Evolutionary conservation across 1,140 invertebrate genomes (phyloP), one percentile per base, ranked within the genome.

Genomic region (Zaprionus nigranus): DNA sequence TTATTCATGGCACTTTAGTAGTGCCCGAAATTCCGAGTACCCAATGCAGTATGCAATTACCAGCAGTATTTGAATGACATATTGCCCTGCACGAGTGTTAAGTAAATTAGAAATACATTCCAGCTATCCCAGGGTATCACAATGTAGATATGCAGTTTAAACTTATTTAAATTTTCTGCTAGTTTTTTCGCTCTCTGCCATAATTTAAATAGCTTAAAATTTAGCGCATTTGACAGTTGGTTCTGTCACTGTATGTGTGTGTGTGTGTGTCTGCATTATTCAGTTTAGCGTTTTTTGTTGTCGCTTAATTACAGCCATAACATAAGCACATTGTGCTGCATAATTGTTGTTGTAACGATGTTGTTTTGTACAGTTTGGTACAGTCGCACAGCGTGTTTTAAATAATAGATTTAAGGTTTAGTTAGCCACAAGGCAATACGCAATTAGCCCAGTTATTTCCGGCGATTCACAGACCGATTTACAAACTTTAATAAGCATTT

Each of bases 391-490:
- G 28, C 20, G 64, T 53, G 51, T 57, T 79, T 26, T 53, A 15
- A 54, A 79, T 87, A 79, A 77, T 77, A 74, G 79, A 82, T 86
- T 30, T 70, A 53, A 63, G 78, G 72, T 77, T 77, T 75, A 69
- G 61, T 67, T 64, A 51, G 40, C 77, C 66, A 43, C 75, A 68
- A 63, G 58, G 53, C 75, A 59, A 3, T 34, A 34, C 22, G 53
- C 53, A 56, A 56, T 56, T 56, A 26, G 53, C 26, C 46, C n/a
- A 22, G 46, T 51, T 51, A 51, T 51, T 51, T 13, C 20, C 46
- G 12, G 20, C 46, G n/a, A 11, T 51, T 20, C 12, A 22, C 22
- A 51, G 46, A 3, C 51, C 51, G 24, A 54, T 54, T 54, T 54
- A 15, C 5, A 15, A 2, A 43, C 6, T 17, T 17, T 46, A 46